Evolutionary conservation across 2,888 invertebrate species (phyloP), one percentile per base, ranked within the genome.

Genomic region (Phaonia tiefii): DNA sequence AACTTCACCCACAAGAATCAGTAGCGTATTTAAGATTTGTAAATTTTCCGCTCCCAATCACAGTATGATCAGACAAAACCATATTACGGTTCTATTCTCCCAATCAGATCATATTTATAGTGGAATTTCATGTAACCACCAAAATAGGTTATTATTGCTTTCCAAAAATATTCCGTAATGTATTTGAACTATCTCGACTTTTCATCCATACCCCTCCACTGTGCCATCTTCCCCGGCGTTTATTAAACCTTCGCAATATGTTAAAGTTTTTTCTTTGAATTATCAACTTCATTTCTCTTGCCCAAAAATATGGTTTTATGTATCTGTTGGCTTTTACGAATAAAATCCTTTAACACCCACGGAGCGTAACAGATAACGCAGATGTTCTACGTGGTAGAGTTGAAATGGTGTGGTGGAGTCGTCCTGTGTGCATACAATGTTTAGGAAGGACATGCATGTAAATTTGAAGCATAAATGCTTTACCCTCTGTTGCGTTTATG

Each of bases 361-460:
- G 46, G n/a, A 49, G 54, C 46, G 31, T 31, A 31, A 15, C 42
- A 63, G 37, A 65, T 51, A 49, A 22, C 26, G 39, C 13, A 20
- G 63, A 25, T n/a, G n/a, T 10, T 51, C 13, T 20, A 8, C 31
- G 31, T 31, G 31, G 3, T 3, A 5, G 31, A 5, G 31, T 31
- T 31, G 31, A n/a, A n/a, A n/a, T 31, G 31, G 31, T 31, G 31
- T 31, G 31, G 31, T 31, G 31, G 31, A 31, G 31, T 31, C 4
- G 31, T 3, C 4, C 31, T 3, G 22, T 85, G 85, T 84, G 85
- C 78, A 84, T 86, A 88, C 87, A 87, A 86, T 86, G 88, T 87
- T 89, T 87, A 89, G 88, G 88, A 88, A 89, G 88, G 87, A 88
- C 86, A 86, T 86, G 86, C 86, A 86, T 86, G 73, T 79, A 86